phyloP scores from a whole-genome alignment of 2,888 invertebrate genomes.

The Pegoplata infirma region DNA sequence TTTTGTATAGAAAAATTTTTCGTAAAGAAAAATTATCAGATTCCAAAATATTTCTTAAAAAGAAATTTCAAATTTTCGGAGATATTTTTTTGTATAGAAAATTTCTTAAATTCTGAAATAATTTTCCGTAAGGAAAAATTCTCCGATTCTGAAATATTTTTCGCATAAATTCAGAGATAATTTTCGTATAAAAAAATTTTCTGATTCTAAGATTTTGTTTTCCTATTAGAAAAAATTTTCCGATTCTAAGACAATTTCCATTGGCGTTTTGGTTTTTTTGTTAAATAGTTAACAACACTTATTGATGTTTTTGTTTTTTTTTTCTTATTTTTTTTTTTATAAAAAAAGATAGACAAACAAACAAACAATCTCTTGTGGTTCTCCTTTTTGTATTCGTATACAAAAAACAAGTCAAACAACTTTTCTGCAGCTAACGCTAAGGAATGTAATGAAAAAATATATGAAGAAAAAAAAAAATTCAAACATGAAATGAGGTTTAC shows the following conservation, averaged over 20 bases:
- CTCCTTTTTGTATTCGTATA: constrained; percentile 33
- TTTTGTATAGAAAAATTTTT: no score
- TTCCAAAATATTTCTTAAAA: no score
- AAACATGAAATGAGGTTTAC: constrained; percentile 55
- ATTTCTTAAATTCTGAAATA: no score
- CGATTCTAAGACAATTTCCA: neutral
- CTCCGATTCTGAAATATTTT: no score
- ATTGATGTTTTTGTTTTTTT: constrained; percentile 1
- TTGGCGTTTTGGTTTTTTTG: neutral
- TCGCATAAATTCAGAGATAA: no score
- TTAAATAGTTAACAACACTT: neutral
- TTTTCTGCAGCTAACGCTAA: constrained; percentile 73
- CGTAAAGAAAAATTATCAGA: no score
- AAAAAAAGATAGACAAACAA: constrained; percentile 45
- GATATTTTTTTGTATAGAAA: no score
- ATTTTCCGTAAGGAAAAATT: no score
- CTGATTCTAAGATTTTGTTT: no score
- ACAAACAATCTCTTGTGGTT: constrained; percentile 30
- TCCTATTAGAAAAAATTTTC: no score
- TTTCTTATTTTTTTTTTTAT: constrained; percentile 4
- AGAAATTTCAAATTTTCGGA: no score
- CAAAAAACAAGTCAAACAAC: constrained; percentile 74
- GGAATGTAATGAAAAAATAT: constrained; percentile 71
- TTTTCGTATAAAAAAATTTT: no score
- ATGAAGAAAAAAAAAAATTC: constrained; percentile 22